Evolutionary conservation across 2,113 vertebrate species (phyloP), one percentile per base, ranked within the genome.

Genomic region (Crotophaga sulcirostris): DNA sequence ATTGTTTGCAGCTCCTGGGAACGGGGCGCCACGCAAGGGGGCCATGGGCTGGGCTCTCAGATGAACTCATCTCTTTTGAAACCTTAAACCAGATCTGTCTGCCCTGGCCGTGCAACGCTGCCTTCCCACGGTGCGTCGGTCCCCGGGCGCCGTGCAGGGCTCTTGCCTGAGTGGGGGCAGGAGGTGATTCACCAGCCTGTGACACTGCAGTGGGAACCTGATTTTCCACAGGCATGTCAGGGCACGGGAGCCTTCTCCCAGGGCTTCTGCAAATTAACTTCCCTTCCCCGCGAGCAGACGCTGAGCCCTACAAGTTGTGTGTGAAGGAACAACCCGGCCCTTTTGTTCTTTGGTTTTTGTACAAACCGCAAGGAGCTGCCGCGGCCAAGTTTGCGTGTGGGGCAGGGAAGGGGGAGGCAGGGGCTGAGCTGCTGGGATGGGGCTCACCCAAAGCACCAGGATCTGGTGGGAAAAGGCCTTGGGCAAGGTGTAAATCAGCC

Each of bases 51-150:
- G 91, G 95, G 95, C 77, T 92, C 69, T 44, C 5, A 6, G 77
- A 84, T 95, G 42, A 91, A 76, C 84, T 95, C 93, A 89, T 60
- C 69, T 54, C 93, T 92, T 94, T 95, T 87, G 94, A 93, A 96
- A 95, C 78, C 73, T 82, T 18, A 59, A 59, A 68, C 60, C 80
- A 40, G 91, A 68, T 85, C 56, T 29, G 25, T 40, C 70, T 51
- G 75, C 66, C 34, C 54, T 7, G 55, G 31, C 88, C 24, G 0
- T 14, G 67, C 75, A 29, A 3, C 0, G 47, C 17, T 85, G n/a
- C 80, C 90, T 91, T 94, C 89, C 94, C 72, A 69, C 72, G 55
- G 80, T 47, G 76, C 19, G 6, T 51, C 5, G 31, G 33, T 90
- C 69, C 64, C 54, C 7, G 20, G 75, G 62, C 14, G 29, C 24